These are phyloP conservation scores for Lasioglossum calceatum DNA, from an alignment of 2,888 invertebrate genomes.

Conservation along the genomic window DNA sequence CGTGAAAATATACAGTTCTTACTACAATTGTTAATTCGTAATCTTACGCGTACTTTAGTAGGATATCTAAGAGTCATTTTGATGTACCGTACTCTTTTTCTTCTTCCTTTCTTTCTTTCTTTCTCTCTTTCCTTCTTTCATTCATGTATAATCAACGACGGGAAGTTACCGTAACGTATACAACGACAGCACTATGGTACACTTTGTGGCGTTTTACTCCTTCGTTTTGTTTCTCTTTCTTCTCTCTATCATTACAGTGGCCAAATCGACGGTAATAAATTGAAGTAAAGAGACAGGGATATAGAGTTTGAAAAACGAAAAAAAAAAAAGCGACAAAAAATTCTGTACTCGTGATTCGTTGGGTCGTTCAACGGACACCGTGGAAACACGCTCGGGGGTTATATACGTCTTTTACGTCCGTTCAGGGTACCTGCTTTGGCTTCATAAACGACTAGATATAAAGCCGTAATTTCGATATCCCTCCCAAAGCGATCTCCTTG, in stretches of 20 bases:
- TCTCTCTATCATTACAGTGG: conserved; percentile 1
- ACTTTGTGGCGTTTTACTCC: not conserved
- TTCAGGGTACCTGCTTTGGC: conserved; percentile 33
- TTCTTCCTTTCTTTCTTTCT: not conserved
- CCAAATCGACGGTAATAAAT: conserved; percentile 25
- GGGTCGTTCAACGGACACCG: conserved; percentile 5
- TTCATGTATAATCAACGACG: conserved; percentile 12
- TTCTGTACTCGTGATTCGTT: not conserved
- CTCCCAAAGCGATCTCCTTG: conserved; percentile 22
- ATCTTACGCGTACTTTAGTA: conserved; percentile 43
- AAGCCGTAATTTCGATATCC: conserved; percentile 44
- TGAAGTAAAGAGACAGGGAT: conserved; percentile 6
- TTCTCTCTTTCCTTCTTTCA: not conserved
- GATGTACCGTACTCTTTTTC: conserved; percentile 23
- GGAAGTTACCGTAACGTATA: conserved; percentile 15
- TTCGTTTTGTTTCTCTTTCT: not conserved
- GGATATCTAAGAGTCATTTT: conserved; percentile 48
- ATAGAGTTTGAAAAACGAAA: conserved; percentile 1
- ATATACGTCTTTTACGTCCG: conserved; percentile 24
- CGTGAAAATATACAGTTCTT: conserved; percentile 59
- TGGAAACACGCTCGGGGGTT: not conserved
- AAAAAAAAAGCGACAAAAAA: conserved; percentile 16
- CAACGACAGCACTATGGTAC: conserved; percentile 20
- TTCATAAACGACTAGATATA: conserved; percentile 57
- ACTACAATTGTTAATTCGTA: conserved; percentile 43